Evolutionary conservation across 30 jellyfish, hydroid and myxozoan genomes (phyloP), one percentile per base, ranked within the genome.

Genomic region (Aurelia sp.): DNA sequence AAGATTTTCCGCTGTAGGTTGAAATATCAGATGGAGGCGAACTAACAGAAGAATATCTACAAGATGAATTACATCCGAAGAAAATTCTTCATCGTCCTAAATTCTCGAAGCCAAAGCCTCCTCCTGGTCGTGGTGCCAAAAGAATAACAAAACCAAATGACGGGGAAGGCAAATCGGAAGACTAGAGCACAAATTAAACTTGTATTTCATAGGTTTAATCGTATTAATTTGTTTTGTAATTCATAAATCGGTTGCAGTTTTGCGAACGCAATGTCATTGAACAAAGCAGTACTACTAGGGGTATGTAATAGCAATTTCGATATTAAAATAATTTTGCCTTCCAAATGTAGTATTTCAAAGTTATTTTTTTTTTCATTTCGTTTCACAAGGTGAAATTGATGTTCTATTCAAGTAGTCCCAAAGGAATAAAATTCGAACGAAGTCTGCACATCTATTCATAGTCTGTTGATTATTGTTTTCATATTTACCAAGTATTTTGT

Each of bases 51-150:
- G 99, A 89, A 66, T 94, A 89, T 66, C 62, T 94, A 62, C 97
- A 94, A 85, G 99, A 88, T 62, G 97, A 94, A 73, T 55, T 94
- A 11, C 99, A 94, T 60, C 99, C 99, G 8, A 93, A 94, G 85
- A 89, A 94, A 75, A 89, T 78, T 35, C 86, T 94, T 12, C 97
- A 94, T 84, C 96, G 96, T 11, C 99, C 97, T 23, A 89, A 94
- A 61, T 94, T 94, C 53, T 85, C 96, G 20, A 94, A 94, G 60
- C 99, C 99, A 17, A 94, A 94, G 83, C 99, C 99, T n/a, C 99
- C 99, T 3, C 97, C 96, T 13, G 96, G 96, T 30, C 86, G 97
- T 15, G 99, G 99, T 15, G 99, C 97, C 11, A 94, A 89, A 52
- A 35, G 99, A 84, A 73, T 92, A 69, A 83, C 87, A n/a, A 92